phyloP scores from a whole-genome alignment of 1,140 invertebrate species.

The Homarus americanus region DNA sequence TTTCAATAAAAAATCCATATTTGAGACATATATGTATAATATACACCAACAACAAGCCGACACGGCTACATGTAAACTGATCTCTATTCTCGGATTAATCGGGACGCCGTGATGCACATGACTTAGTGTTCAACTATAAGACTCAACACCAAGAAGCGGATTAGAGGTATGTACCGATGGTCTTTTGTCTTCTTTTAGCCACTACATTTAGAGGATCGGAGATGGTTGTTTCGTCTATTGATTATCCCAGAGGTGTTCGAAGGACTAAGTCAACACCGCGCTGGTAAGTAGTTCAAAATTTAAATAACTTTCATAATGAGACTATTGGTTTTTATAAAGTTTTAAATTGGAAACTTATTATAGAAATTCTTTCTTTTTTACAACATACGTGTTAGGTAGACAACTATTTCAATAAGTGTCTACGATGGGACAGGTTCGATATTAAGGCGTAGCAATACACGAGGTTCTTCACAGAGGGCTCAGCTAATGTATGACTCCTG shows the following conservation, averaged over 20 bases:
- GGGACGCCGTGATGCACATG: too few relatives aligned
- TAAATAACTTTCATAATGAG: neutral
- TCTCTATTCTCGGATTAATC: too few relatives aligned
- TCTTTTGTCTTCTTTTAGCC: neutral
- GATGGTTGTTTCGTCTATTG: neutral
- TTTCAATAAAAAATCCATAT: slow-evolving; percentile 7
- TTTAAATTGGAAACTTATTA: neutral
- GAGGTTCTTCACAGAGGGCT: slow-evolving; percentile 11
- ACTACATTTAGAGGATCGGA: neutral
- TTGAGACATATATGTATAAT: neutral
- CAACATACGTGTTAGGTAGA: neutral
- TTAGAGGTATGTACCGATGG: neutral
- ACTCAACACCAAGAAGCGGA: neutral
- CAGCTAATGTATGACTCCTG: too few relatives aligned
- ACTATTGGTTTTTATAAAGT: neutral
- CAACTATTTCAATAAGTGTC: neutral
- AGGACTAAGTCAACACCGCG: neutral
- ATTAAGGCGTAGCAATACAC: slow-evolving; percentile 7
- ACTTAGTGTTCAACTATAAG: neutral
- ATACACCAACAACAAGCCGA: slow-evolving; percentile 11
- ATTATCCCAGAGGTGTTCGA: slow-evolving; percentile 13
- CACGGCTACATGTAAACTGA: slow-evolving; percentile 13
- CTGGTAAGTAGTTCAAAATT: slow-evolving; percentile 1
- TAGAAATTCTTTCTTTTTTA: neutral
- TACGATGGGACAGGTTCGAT: slow-evolving; percentile 6